Base-by-base conservation (phyloP, 2,888 invertebrate species). In the Lasioglossum marginatum region DNA sequence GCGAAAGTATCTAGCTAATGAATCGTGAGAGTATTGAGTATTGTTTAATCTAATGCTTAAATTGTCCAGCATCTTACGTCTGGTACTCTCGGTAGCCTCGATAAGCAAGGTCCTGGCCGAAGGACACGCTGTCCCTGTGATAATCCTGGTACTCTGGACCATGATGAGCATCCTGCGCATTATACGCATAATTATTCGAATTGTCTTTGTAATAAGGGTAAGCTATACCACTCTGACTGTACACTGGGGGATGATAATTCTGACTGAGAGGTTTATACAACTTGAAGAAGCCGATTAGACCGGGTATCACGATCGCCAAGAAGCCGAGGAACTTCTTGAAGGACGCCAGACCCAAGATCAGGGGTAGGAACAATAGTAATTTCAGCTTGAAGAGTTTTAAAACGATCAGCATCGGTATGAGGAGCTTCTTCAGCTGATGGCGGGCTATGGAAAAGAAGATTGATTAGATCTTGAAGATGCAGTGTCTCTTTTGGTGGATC, bases 331-430 rank as follows among this genome's bases (percentile, higher is more conserved):
- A 96, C 93, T 98, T 98, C 95, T 98, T 98, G 93, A 98, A 97
- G 76, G 98, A 98, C 45, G 97, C 98, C 88, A 98, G 96, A 2
- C 98, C 98, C 73, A 98, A 96, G 89, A 98, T 98, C 89, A 98
- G 96, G 1, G 98, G 98, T 95, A 98, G 95, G 96, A 98, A 98
- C 8, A 98, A 96, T 4, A 98, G 96, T 77, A 98, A 96, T 94
- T 98, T 98, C 94, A 98, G 94, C 95, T 98, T 98, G 96, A 98
- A 98, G 91, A 98, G 96, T 95, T 98, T 98, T 89, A 98, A 95
- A 89, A 98, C 97, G 91, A 98, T 95, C 93, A 98, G 95, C 96
- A 98, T 96, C 0, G 98, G 98, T 87, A 98, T 97, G 93, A 98
- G 97, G 70, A 98, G 96, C 94, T 97, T 98, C 96, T 97, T 98